Percentiles rank a stretch among this genome's conserved stretches.
These are phyloP conservation scores for Sterrhoptilus dennistouni DNA, from an alignment of 2,113 vertebrate species.

Conservation along the genomic window DNA sequence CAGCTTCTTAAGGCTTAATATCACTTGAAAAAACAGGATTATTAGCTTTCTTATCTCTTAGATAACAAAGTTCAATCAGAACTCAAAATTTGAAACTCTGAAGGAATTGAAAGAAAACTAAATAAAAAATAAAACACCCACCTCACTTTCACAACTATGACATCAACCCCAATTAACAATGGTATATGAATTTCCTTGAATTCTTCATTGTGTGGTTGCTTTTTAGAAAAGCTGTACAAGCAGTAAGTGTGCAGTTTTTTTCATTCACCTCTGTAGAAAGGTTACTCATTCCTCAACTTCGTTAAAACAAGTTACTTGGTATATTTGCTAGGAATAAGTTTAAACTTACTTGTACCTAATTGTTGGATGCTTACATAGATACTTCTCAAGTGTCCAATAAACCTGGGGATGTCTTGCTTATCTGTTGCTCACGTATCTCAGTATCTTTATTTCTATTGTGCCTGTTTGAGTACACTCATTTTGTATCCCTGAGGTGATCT, in stretches of 20 bases:
- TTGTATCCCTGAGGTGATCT: background rate
- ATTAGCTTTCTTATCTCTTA: background rate
- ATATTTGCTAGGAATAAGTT: background rate
- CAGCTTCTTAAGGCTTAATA: background rate
- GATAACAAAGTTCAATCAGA: background rate
- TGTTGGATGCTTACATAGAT: background rate
- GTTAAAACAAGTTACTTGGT: background rate
- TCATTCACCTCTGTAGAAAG: background rate
- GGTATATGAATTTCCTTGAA: background rate
- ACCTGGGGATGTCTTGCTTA: fast-evolving
- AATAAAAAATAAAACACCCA: background rate
- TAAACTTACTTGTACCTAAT: background rate
- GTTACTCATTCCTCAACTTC: background rate
- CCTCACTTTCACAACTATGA: background rate
- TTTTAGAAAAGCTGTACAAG: background rate
- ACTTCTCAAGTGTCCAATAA: background rate
- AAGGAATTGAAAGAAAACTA: background rate
- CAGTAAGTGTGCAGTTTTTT: background rate
- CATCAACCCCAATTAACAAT: background rate
- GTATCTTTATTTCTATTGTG: background rate
- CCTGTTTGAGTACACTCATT: background rate
- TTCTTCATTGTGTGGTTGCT: background rate
- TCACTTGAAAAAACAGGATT: background rate
- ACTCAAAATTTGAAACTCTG: background rate
- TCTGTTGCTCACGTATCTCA: background rate